Evolutionary conservation across 1,140 invertebrate genomes (phyloP), one percentile per base, ranked within the genome.

Genomic region (Antheraea pernyi): DNA sequence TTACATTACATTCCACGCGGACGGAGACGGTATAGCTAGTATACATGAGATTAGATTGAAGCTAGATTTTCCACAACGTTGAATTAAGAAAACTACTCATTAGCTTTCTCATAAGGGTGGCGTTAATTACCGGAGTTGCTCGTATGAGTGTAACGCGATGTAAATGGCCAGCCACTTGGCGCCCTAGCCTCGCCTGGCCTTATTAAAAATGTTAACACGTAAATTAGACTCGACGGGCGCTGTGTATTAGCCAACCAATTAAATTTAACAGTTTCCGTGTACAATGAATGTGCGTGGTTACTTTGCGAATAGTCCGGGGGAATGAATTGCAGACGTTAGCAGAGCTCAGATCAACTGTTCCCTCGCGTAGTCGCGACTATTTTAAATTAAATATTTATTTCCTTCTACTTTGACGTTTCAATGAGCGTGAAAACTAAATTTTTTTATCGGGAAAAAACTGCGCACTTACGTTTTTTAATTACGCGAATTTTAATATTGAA

Each of bases 201-300:
- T 91, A 91, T 91, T 91, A 91, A 91, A 91, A 91, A 91, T 85
- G 87, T 88, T 91, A 91, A 90, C 88, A 85, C 83, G 88, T 89
- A 91, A 91, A 89, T 91, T 89, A 91, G 89, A 89, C 88, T 86
- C 72, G 68, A 76, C 85, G 80, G 75, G 72, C 74, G 78, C 80
- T 80, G 75, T 85, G 86, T 85, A 91, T 91, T 91, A 89, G 86
- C 86, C 79, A 88, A 85, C 89, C 88, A 89, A 89, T 90, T 90
- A 90, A 91, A 90, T 88, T 88, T 91, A 80, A 84, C 83, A 86
- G 82, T 82, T 79, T 75, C 73, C 72, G 64, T 69, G 78, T 69
- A 89, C 83, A 89, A 89, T 89, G 69, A 59, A 68, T 30, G 16
- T 69, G 75, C 77, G 79, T 81, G 81, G 77, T 72, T 76, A 82